phyloP scores from a whole-genome alignment of 2,888 invertebrate species.

The Neoitamus cyanurus region DNA sequence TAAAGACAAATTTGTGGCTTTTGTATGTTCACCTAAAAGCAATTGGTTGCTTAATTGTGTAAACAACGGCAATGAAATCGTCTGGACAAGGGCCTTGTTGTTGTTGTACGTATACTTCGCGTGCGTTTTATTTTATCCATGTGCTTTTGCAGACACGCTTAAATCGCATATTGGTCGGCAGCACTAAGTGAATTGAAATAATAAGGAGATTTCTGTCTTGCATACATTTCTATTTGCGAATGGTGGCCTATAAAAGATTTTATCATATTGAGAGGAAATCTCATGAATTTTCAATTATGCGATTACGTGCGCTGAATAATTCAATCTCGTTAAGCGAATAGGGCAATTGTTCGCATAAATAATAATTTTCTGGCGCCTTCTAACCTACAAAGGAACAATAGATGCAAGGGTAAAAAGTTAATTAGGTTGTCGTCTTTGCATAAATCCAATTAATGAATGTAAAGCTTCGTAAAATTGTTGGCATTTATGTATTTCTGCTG shows the following conservation, averaged over 20 bases:
- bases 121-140: too few relatives aligned
- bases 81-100: too few relatives aligned
- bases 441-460: not conserved
- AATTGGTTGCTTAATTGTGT: too few relatives aligned
- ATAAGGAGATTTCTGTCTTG: not conserved
- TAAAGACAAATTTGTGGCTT: too few relatives aligned
- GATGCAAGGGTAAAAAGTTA: not conserved
- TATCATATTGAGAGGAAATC: not conserved
- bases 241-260: not conserved
- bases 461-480: not conserved
- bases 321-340: constrained; percentile 5
- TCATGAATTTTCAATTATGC: constrained; percentile 1
- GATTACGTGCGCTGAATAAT: not conserved
- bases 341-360: not conserved
- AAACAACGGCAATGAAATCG: too few relatives aligned
- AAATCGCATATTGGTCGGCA: too few relatives aligned
- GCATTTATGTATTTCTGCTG: not conserved
- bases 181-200: not conserved
- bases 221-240: not conserved
- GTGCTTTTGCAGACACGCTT: too few relatives aligned
- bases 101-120: too few relatives aligned
- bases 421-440: not conserved
- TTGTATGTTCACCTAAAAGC: too few relatives aligned
- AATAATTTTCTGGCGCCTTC: not conserved
- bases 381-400: not conserved